Conservation (phyloP, 2,888 invertebrate genomes). For the Liopterus haemorrhoidalis region DNA sequence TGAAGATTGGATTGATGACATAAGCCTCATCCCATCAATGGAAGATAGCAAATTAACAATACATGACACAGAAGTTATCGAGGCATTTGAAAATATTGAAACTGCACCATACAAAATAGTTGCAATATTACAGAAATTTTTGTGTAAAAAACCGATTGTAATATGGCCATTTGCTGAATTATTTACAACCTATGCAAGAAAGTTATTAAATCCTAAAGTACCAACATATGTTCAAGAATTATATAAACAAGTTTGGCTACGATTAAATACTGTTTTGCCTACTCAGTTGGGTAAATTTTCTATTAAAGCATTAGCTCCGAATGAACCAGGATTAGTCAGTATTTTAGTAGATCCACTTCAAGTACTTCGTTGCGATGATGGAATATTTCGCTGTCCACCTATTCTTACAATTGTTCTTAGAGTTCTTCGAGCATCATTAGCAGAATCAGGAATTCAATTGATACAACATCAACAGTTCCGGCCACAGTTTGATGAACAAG, state of each 20-base stretch:
- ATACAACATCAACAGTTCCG: slow-evolving; percentile 78
- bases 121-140: slow-evolving; percentile 67
- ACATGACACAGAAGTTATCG: slow-evolving; percentile 51
- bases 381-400: slow-evolving; percentile 86
- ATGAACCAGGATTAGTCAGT: slow-evolving; percentile 60
- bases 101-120: slow-evolving; percentile 71
- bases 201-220: slow-evolving; percentile 68
- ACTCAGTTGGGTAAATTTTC: slow-evolving; percentile 87
- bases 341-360: slow-evolving; percentile 58
- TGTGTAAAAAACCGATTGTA: slow-evolving; percentile 72
- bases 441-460: slow-evolving; percentile 84
- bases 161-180: slow-evolving; percentile 80
- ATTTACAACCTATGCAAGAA: slow-evolving; percentile 71
- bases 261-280: slow-evolving; percentile 86
- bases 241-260: slow-evolving; percentile 84
- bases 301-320: slow-evolving; percentile 58
- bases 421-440: slow-evolving; percentile 80
- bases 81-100: slow-evolving; percentile 66
- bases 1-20: slow-evolving; percentile 89
- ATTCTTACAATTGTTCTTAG: slow-evolving; percentile 79
- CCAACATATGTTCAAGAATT: slow-evolving; percentile 83
- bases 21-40: slow-evolving; percentile 42
- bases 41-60: too few species aligned
- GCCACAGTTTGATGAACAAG: slow-evolving; percentile 68
- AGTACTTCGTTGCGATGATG: slow-evolving; percentile 80